These are phyloP conservation scores for Mycteria americana DNA, from an alignment of 2,797 vertebrate genomes.

Conservation along the genomic window DNA sequence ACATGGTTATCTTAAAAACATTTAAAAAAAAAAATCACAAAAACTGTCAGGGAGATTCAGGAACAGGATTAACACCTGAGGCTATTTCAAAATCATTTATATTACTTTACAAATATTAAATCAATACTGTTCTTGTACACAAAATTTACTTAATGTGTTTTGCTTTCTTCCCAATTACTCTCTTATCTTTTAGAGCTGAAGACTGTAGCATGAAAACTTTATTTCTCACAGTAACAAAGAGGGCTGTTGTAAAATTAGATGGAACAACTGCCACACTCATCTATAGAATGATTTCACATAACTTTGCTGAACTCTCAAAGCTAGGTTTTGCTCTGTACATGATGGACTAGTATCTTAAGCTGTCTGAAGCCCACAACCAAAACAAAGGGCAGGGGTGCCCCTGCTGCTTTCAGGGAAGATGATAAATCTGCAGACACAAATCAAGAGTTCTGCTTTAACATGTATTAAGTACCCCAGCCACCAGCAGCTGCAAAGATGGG, in stretches of 20 bases:
- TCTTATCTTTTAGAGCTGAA: not conserved
- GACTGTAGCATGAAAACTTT: not conserved
- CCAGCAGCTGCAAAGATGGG: not conserved
- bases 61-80: not conserved
- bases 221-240: not conserved
- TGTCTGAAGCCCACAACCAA: not conserved
- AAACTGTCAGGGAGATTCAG: not conserved
- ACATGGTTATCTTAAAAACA: not conserved
- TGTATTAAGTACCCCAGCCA: not conserved
- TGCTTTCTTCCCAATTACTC: not conserved
- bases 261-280: not conserved
- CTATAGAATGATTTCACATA: not conserved
- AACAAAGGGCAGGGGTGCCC: not conserved
- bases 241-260: not conserved
- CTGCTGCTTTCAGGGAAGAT: not conserved
- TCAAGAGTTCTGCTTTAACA: not conserved
- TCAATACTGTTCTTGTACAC: not conserved
- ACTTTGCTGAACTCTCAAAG: not conserved
- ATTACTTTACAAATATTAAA: not conserved
- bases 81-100: not conserved
- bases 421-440: not conserved
- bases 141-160: not conserved
- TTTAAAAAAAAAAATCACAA: not conserved
- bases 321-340: not conserved
- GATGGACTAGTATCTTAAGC: fast-evolving